phyloP scores from a whole-genome alignment of 2,888 invertebrate genomes.

The Nowickia ferox region DNA sequence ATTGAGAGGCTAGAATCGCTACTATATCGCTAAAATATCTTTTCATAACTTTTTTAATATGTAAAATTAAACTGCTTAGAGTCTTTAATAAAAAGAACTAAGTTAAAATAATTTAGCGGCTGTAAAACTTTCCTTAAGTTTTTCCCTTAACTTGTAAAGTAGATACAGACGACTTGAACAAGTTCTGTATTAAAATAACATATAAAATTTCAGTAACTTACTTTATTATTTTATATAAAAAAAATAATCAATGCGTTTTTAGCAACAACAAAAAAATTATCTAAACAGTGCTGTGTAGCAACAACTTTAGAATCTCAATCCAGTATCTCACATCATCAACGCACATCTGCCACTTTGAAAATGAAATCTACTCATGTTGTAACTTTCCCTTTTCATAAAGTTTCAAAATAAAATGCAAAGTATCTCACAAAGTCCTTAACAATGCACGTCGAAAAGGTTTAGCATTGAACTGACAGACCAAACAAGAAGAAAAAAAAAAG shows the following conservation, averaged over 20 bases:
- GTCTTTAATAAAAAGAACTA: too few relatives aligned
- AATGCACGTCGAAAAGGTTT: slow-evolving; percentile 53
- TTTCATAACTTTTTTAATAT: too few relatives aligned
- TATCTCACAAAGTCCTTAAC: slow-evolving; percentile 39
- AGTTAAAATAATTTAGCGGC: too few relatives aligned
- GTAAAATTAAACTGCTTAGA: too few relatives aligned
- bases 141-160: too few relatives aligned
- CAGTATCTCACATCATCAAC: neutral
- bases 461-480: slow-evolving; percentile 53
- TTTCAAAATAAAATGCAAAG: slow-evolving; percentile 24
- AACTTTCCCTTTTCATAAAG: slow-evolving; percentile 57
- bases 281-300: neutral
- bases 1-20: too few relatives aligned
- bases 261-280: neutral
- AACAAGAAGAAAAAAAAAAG: neutral
- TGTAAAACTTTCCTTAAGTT: too few relatives aligned
- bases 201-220: too few relatives aligned
- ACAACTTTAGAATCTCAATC: slow-evolving; percentile 14
- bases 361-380: neutral
- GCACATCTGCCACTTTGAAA: slow-evolving; percentile 21
- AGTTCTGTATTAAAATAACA: too few relatives aligned
- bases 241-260: neutral
- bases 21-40: too few relatives aligned
- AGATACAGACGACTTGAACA: too few relatives aligned
- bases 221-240: too few relatives aligned